These are phyloP conservation scores for Colletes collaris DNA, from an alignment of 2,888 invertebrate species.

Conservation along the genomic window DNA sequence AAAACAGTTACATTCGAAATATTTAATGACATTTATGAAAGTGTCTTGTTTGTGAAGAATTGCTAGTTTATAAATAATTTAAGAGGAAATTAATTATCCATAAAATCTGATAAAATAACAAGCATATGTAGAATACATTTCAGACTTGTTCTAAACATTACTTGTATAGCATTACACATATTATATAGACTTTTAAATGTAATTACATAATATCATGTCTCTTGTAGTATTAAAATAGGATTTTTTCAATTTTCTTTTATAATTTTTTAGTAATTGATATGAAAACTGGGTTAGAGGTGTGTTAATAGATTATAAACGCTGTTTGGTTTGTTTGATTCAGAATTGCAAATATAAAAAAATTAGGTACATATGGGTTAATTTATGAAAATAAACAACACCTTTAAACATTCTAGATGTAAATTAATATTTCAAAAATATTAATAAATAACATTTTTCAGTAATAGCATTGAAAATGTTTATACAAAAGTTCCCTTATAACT, in stretches of 20 bases:
- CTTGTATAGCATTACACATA: constrained; percentile 54
- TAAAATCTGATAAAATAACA: constrained; percentile 28
- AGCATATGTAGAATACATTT: constrained; percentile 38
- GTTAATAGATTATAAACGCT: constrained; percentile 46
- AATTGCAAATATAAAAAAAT: constrained; percentile 17
- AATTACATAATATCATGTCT: constrained; percentile 33
- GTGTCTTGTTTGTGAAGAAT: constrained; percentile 32
- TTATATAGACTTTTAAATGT: constrained; percentile 33
- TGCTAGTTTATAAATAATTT: constrained; percentile 38
- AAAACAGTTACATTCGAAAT: constrained; percentile 26
- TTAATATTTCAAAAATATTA: constrained; percentile 70
- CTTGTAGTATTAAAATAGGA: constrained; percentile 39
- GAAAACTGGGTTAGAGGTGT: constrained; percentile 65
- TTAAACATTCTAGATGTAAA: constrained; percentile 72
- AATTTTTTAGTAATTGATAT: constrained; percentile 62
- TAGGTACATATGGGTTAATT: constrained; percentile 48
- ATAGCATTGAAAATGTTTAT: constrained; percentile 31
- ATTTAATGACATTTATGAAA: constrained; percentile 25
- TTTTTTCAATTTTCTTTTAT: constrained; percentile 52
- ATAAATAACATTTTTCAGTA: constrained; percentile 73
- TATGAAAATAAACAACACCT: constrained; percentile 43
- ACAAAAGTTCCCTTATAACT: constrained; percentile 32
- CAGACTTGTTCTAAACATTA: constrained; percentile 41
- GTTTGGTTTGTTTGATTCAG: constrained; percentile 31
- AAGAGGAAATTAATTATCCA: constrained; percentile 24